Percentiles rank a stretch among this genome's conserved stretches.
These are phyloP conservation scores for Melanogrammus aeglefinus DNA, from an alignment of 2,797 vertebrate species.

Conservation along the genomic window DNA sequence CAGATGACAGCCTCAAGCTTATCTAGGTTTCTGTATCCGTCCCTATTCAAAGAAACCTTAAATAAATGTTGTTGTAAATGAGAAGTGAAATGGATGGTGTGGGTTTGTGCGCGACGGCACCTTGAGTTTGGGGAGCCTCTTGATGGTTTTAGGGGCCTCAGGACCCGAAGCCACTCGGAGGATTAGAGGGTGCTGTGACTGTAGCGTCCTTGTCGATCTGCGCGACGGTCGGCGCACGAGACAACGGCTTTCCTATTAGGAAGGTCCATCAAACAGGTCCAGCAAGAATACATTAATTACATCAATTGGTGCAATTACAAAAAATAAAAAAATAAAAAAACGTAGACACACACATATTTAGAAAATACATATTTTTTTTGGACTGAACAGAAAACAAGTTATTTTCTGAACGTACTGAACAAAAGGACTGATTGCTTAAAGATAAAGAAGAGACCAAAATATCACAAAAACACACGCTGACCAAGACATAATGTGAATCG, in stretches of 20 bases:
- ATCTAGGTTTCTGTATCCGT: too few species aligned
- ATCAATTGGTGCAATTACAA: conserved; percentile 13
- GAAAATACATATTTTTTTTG: conserved; percentile 17
- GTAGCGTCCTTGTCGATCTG: too few species aligned
- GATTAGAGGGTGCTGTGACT: too few species aligned
- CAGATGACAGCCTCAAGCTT: too few species aligned
- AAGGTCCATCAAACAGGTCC: not conserved
- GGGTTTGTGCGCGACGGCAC: conserved; percentile 56
- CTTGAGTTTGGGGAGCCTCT: conserved; percentile 98
- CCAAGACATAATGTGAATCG: conserved; percentile 12
- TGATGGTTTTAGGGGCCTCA: conserved; percentile 98
- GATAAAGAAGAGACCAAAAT: conserved; percentile 3
- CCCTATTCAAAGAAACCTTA: too few species aligned
- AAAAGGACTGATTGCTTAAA: not conserved
- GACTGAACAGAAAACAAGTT: conserved; percentile 8
- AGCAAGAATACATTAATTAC: conserved; percentile 12
- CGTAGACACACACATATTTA: conserved; percentile 15
- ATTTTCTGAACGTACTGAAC: not conserved
- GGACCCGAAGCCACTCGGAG: conserved; percentile 89
- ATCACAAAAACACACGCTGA: conserved; percentile 17
- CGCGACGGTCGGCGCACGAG: too few species aligned
- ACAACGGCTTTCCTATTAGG: conserved; percentile 21
- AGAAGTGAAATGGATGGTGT: not conserved
- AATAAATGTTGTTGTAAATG: too few species aligned
- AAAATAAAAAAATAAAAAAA: conserved; percentile 16